phyloP scores from a whole-genome alignment of 2,888 invertebrate species.

The Escarpia spicata region DNA sequence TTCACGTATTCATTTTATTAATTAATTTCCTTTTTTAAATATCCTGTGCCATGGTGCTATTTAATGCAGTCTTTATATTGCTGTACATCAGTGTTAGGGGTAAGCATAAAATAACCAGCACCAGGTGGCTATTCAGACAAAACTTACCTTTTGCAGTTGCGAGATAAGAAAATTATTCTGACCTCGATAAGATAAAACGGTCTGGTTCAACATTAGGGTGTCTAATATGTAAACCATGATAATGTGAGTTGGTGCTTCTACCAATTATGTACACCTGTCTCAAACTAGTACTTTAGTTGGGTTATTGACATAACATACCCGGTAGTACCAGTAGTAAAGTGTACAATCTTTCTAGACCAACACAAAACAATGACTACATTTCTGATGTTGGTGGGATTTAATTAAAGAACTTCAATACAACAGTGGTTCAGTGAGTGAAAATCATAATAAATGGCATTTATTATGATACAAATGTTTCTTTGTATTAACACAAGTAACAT shows the following conservation, averaged over 20 bases:
- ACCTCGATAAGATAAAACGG: neutral
- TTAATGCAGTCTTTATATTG: no score
- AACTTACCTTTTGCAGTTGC: neutral
- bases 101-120: neutral
- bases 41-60: no score
- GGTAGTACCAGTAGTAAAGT: no score
- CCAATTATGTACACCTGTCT: neutral
- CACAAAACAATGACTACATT: neutral
- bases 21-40: no score
- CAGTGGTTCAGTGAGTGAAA: no score
- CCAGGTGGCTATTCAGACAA: neutral
- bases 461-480: no score
- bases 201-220: neutral
- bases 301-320: neutral
- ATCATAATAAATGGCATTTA: no score
- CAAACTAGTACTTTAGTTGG: neutral
- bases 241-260: neutral
- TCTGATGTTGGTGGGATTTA: no score
- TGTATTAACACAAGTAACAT: no score
- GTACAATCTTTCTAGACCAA: neutral
- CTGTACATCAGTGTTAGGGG: neutral
- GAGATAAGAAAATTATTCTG: neutral
- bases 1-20: no score
- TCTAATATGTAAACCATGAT: neutral
- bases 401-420: no score